Conservation (phyloP, 2,888 invertebrate species). For the Idaea aversata region DNA sequence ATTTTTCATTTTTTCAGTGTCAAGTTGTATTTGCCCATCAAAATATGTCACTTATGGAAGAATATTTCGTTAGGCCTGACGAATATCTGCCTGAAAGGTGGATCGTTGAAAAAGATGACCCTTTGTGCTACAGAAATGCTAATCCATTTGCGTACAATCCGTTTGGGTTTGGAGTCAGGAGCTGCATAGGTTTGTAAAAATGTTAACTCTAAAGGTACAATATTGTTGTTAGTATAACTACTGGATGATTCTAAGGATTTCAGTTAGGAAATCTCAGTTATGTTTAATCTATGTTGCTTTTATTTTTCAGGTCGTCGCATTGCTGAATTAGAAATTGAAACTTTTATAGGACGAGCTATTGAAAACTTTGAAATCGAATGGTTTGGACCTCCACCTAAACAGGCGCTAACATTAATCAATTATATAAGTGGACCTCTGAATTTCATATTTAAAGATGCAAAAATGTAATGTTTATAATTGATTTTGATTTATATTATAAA, state of each 20-base stretch:
- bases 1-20: slow-evolving; percentile 26
- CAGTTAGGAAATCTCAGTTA: too few species aligned
- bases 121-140: slow-evolving; percentile 59
- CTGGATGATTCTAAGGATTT: too few species aligned
- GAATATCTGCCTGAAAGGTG: slow-evolving; percentile 89
- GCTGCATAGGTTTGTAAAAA: slow-evolving; percentile 79
- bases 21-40: slow-evolving; percentile 68
- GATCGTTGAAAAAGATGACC: slow-evolving; percentile 63
- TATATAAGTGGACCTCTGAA: slow-evolving; percentile 54
- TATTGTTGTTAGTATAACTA: too few species aligned
- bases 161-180: slow-evolving; percentile 84
- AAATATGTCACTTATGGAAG: slow-evolving; percentile 81
- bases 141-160: slow-evolving; percentile 83
- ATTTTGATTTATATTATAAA: too few species aligned
- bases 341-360: slow-evolving; percentile 45
- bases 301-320: slow-evolving; percentile 75
- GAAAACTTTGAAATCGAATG: slow-evolving; percentile 10
- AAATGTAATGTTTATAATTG: slow-evolving; percentile 1
- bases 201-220: too few species aligned
- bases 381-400: slow-evolving; percentile 7
- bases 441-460: slow-evolving; percentile 53
- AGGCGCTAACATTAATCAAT: slow-evolving; percentile 2
- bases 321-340: slow-evolving; percentile 80
- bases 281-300: slow-evolving; percentile 29
- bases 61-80: slow-evolving; percentile 81